Evolutionary conservation across 2,113 vertebrate genomes (phyloP).

Genomic region (Onychorhynchus coronatus): DNA sequence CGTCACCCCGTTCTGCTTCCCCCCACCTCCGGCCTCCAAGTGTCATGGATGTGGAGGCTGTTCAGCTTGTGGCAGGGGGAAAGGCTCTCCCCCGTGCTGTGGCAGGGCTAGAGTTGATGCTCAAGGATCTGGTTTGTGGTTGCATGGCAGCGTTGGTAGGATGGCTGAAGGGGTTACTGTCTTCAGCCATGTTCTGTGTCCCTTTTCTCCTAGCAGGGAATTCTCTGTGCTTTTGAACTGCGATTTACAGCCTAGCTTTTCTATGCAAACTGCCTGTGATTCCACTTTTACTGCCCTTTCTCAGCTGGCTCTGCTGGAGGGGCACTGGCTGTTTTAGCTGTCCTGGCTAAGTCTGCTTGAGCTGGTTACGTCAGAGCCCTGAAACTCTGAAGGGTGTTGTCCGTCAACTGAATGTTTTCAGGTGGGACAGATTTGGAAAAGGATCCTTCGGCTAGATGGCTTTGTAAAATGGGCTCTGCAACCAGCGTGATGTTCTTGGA

Average conservation of each 20-base stretch:
- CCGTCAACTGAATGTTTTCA: not conserved
- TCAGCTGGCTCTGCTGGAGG: not conserved
- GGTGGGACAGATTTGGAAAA: not conserved
- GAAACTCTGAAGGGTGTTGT: not conserved
- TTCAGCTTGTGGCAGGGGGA: not conserved
- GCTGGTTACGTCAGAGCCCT: not conserved
- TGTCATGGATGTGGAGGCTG: not conserved
- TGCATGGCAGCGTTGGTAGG: not conserved
- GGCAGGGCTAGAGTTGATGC: not conserved
- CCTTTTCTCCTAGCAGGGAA: slow-evolving; percentile 4
- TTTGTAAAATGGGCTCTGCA: not conserved
- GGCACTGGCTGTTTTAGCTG: not conserved
- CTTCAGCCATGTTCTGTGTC: not conserved
- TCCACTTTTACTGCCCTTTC: slow-evolving; percentile 10
- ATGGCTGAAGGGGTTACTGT: slow-evolving; percentile 47
- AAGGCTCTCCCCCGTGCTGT: not conserved
- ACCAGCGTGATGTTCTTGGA: slow-evolving; percentile 6
- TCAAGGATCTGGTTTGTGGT: not conserved
- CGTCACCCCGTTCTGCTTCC: not conserved
- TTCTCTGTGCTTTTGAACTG: slow-evolving; percentile 39
- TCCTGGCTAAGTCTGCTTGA: not conserved
- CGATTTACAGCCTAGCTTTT: slow-evolving; percentile 41
- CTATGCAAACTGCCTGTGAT: slow-evolving; percentile 14
- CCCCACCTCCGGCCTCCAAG: not conserved
- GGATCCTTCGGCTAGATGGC: not conserved